Percentiles rank a stretch among this genome's conserved stretches.
These are phyloP conservation scores for Otolemur garnettii DNA, from an alignment of 2,113 vertebrate genomes.

Conservation along the genomic window DNA sequence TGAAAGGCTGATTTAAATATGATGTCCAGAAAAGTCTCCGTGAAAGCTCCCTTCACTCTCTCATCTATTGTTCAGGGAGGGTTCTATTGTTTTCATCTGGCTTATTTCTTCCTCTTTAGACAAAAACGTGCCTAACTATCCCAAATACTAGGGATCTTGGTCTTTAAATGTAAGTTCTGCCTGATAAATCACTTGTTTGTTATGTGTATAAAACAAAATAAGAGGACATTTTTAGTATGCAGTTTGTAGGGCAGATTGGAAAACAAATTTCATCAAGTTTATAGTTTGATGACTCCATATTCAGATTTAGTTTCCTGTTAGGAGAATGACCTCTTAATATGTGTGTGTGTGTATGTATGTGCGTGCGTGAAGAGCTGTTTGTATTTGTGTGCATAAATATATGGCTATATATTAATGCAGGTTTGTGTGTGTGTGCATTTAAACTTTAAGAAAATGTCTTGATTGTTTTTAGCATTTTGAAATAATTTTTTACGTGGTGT, in stretches of 20 bases:
- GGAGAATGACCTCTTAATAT: neutral
- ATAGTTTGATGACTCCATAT: neutral
- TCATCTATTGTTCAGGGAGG: neutral
- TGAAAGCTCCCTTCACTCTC: neutral
- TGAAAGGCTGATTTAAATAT: conserved; percentile 26
- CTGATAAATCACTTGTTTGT: neutral
- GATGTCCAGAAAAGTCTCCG: neutral
- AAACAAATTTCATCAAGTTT: conserved; percentile 21
- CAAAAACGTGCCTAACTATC: neutral
- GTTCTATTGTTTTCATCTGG: conserved; percentile 4
- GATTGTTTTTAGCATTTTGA: neutral
- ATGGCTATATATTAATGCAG: neutral
- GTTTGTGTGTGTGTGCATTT: neutral
- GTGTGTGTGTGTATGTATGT: neutral
- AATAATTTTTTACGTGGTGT: neutral
- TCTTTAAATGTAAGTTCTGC: neutral
- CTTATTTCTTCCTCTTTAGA: neutral
- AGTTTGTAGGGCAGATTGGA: neutral
- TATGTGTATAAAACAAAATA: neutral
- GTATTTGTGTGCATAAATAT: neutral
- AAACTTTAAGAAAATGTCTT: neutral
- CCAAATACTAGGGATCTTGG: neutral
- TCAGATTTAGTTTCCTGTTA: conserved; percentile 11
- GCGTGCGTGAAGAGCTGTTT: neutral
- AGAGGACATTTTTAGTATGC: neutral